Percentiles rank a stretch among this genome's conserved stretches.
These are phyloP conservation scores for Pocillopora damicornis DNA, from an alignment of 64 coral and sea anemone genomes.

Conservation along the genomic window DNA sequence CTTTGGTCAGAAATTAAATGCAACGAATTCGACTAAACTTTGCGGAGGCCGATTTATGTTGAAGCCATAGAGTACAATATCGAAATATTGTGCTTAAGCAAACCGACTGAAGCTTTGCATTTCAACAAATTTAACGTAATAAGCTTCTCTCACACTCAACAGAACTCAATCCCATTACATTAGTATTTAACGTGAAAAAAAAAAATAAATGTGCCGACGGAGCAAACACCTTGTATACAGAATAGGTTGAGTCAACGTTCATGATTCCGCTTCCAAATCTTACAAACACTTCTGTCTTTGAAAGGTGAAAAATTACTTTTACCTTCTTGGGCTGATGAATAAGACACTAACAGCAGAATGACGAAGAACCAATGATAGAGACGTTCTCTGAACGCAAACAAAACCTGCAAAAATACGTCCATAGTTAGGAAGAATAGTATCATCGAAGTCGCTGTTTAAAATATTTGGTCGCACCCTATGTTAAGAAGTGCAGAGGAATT, in stretches of 20 bases:
- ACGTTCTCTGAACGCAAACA: not conserved
- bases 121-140: no score
- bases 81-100: no score
- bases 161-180: no score
- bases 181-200: no score
- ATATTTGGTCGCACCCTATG: not conserved
- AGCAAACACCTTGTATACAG: not conserved
- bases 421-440: not conserved
- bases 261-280: constrained; percentile 1
- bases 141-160: no score
- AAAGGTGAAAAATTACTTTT: not conserved
- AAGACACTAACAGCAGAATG: not conserved
- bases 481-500: no score
- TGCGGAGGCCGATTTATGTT: no score
- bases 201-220: no score
- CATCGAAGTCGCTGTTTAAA: not conserved
- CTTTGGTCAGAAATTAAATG: no score
- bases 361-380: not conserved
- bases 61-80: no score
- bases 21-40: no score
- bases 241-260: not conserved
- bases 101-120: no score
- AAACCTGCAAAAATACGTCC: not conserved
- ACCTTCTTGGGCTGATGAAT: not conserved
- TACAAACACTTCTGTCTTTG: not conserved